Base-by-base conservation (phyloP, 2,113 vertebrate species). In the Scytalopus superciliaris region DNA sequence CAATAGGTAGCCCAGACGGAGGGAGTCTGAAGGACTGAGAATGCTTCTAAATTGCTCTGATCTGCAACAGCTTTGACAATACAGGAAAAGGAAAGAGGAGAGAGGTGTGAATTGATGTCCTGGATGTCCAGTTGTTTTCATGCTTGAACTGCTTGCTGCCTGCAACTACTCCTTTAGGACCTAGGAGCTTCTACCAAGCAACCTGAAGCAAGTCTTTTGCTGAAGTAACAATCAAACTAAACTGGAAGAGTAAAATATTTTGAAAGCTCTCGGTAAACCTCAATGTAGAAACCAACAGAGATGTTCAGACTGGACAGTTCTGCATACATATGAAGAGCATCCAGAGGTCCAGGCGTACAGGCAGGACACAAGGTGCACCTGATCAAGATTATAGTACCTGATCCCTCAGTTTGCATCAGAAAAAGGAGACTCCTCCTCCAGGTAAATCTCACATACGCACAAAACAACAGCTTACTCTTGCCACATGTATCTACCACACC, bases 401-500 rank as follows among this genome's bases (percentile, higher is more conserved):
- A 85, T 19, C 19, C 19, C 33, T n/a, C 31, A 24, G 21, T 7
- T 17, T n/a, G 14, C 19, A 31, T 27, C 78, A 84, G 57, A 66
- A 63, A 40, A 50, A 44, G 42, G n/a, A 6, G 31, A 78, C 47
- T 87, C 24, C 49, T 72, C 44, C 72, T 28, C 8, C 78, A 68
- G 19, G 19, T 35, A 89, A 78, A 13, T 16, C 42, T 56, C 59
- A 37, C n/a, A n/a, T 18, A 7, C 35, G 21, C 35, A 44, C 35
- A 87, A 87, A 84, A 24, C 8, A 21, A 50, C 39, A 70, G 14
- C 35, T 52, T n/a, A 40, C 8, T 68, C n/a, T 45, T 67, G 40
- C 31, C 69, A 73, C 25, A 40, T 0, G 0, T 19, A 83, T 18
- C 6, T 2, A 3, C 15, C 19, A 4, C 9, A 57, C n/a, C 45